Evolutionary conservation across 2,113 vertebrate species (phyloP).

Genomic region (Spheniscus mendiculus): DNA sequence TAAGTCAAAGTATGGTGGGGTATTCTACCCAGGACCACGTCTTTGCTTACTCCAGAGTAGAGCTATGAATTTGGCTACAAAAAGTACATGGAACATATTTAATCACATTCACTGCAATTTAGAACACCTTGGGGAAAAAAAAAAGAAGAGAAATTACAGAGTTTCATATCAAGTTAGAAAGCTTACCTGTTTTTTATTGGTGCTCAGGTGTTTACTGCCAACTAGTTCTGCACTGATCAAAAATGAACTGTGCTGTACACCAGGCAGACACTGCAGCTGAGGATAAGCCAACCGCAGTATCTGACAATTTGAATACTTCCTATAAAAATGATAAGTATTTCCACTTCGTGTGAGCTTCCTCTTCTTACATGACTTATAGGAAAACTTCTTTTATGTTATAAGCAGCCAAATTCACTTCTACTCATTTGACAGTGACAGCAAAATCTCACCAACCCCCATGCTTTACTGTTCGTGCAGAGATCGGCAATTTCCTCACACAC

Average conservation of each 20-base stretch:
- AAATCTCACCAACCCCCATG: background rate
- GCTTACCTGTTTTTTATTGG: background rate
- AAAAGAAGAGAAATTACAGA: background rate
- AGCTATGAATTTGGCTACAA: background rate
- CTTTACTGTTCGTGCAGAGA: background rate
- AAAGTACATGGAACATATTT: background rate
- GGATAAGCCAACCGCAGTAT: background rate
- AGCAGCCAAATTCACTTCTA: background rate
- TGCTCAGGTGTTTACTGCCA: background rate
- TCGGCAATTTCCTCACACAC: background rate
- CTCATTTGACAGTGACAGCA: background rate
- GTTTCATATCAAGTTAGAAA: background rate
- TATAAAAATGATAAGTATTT: background rate
- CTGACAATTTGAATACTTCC: background rate
- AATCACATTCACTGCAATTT: background rate
- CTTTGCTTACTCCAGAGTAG: background rate
- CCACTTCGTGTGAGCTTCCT: background rate
- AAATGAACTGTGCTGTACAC: background rate
- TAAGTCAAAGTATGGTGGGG: background rate
- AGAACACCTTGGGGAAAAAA: background rate
- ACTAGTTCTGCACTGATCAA: background rate
- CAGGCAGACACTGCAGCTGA: background rate
- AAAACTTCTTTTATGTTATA: background rate
- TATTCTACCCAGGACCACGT: background rate
- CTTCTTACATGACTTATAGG: background rate